These are phyloP conservation scores for Elymnias hypermnestra DNA, from an alignment of 1,140 invertebrate species.

Conservation along the genomic window DNA sequence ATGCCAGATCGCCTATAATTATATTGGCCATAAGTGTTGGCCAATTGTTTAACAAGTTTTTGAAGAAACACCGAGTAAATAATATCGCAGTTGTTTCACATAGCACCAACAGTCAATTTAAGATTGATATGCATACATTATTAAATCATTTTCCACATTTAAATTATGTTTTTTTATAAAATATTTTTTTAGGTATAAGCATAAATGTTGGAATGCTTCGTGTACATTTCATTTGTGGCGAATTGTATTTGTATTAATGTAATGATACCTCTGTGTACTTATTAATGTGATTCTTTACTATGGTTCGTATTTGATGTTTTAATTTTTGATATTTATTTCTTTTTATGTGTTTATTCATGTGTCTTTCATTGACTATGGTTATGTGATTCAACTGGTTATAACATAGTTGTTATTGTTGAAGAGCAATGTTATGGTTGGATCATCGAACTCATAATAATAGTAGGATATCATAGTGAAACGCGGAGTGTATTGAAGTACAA, in stretches of 20 bases:
- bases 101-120: conserved; percentile 44
- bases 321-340: conserved; percentile 9
- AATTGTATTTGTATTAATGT: conserved; percentile 27
- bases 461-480: conserved; percentile 25
- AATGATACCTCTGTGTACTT: conserved; percentile 44
- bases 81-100: conserved; percentile 31
- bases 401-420: conserved; percentile 12
- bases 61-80: neutral
- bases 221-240: too few relatives aligned
- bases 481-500: too few relatives aligned
- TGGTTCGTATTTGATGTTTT: conserved; percentile 10
- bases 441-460: conserved; percentile 17
- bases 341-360: neutral
- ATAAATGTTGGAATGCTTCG: too few relatives aligned
- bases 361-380: conserved; percentile 32
- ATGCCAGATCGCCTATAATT: conserved; percentile 7
- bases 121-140: conserved; percentile 11
- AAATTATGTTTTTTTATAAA: conserved; percentile 32
- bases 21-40: too few relatives aligned
- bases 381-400: conserved; percentile 28
- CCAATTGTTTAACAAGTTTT: too few relatives aligned
- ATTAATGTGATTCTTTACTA: conserved; percentile 51
- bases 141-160: conserved; percentile 3
- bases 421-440: conserved; percentile 15
- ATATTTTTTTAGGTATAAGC: too few relatives aligned